A percentile compares a stretch with the other conserved stretches of the same genome.
These are phyloP conservation scores for Pygoscelis antarcticus DNA, from an alignment of 2,113 vertebrate genomes.

Conservation along the genomic window DNA sequence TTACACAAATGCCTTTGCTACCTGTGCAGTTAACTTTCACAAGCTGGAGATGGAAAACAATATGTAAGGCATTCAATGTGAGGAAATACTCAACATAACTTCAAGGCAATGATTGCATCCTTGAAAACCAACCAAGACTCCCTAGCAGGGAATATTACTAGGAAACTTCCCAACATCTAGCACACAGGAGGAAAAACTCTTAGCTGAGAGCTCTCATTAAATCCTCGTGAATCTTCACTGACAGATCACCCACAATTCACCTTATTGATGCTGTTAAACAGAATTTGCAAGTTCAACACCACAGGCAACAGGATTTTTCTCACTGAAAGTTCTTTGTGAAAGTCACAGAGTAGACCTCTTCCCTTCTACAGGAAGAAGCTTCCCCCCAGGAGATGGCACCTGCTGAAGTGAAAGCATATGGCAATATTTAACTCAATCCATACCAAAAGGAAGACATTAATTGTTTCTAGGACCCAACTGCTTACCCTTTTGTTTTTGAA, in stretches of 20 bases:
- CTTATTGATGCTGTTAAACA: not conserved
- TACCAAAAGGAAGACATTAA: not conserved
- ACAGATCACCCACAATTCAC: not conserved
- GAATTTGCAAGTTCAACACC: not conserved
- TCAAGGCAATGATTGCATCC: not conserved
- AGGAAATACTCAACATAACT: not conserved
- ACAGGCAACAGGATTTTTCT: not conserved
- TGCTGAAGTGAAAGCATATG: not conserved
- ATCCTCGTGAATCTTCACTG: not conserved
- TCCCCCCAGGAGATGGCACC: not conserved
- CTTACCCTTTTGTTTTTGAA: not conserved
- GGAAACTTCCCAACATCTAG: not conserved
- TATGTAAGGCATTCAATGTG: not conserved
- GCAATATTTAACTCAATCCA: not conserved
- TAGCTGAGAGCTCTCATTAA: not conserved
- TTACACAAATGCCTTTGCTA: not conserved
- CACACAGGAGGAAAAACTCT: not conserved
- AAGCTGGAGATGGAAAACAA: not conserved
- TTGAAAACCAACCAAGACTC: not conserved
- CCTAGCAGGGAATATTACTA: not conserved
- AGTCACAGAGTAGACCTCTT: not conserved
- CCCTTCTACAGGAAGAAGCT: not conserved
- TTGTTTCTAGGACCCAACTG: not conserved
- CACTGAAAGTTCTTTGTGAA: not conserved
- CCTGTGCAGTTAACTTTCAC: not conserved